Percentiles rank a stretch among this genome's conserved stretches.
Evolutionary conservation across 2,888 invertebrate species (phyloP).

Genomic region (Xestoiulus laeticollis): DNA sequence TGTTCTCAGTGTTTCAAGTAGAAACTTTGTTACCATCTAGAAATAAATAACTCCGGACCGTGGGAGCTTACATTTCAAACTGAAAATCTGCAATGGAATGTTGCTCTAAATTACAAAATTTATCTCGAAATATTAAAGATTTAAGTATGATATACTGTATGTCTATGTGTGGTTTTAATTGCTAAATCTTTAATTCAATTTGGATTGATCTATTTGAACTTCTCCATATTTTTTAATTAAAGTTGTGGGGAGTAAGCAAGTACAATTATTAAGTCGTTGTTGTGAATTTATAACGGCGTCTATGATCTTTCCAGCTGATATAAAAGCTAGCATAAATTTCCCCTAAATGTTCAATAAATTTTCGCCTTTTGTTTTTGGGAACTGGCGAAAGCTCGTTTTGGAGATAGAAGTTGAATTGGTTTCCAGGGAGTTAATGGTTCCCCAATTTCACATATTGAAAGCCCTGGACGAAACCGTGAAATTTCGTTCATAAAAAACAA

Average conservation of each 20-base stretch:
- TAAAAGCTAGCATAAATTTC: constrained; percentile 12
- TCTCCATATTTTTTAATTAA: neutral
- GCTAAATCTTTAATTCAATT: neutral
- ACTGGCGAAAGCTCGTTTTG: neutral
- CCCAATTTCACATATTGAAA: neutral
- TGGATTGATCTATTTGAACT: neutral
- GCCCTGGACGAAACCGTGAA: neutral
- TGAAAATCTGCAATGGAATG: too few species aligned
- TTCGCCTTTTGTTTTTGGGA: neutral
- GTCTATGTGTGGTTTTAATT: too few species aligned
- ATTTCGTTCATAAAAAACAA: neutral
- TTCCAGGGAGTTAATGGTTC: neutral
- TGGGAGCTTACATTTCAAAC: too few species aligned
- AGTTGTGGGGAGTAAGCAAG: neutral
- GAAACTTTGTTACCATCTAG: too few species aligned
- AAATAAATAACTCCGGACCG: too few species aligned
- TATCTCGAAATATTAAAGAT: too few species aligned
- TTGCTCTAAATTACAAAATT: too few species aligned
- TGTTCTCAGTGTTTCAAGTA: too few species aligned
- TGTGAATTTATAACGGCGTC: neutral
- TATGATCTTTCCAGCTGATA: neutral
- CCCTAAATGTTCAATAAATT: neutral
- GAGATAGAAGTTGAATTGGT: neutral
- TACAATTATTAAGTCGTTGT: neutral
- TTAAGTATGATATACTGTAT: too few species aligned